These are phyloP conservation scores for Champsocephalus esox DNA, from an alignment of 2,797 vertebrate species.

Conservation along the genomic window DNA sequence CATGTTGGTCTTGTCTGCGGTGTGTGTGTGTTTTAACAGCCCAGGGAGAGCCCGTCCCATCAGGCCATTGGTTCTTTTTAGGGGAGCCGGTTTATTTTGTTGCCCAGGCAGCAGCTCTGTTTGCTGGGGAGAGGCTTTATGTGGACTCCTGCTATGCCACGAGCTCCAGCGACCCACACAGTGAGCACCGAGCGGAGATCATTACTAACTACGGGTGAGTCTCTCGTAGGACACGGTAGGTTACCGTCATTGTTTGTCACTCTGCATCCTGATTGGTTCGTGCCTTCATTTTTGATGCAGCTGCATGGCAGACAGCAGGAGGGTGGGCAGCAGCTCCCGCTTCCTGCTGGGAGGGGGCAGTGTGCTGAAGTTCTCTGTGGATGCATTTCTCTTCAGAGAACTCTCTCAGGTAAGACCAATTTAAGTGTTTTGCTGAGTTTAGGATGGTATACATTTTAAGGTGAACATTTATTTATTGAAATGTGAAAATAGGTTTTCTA, in stretches of 20 bases:
- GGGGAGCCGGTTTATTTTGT: conserved; percentile 75
- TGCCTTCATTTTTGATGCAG: conserved; percentile 44
- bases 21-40: conserved; percentile 47
- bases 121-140: conserved; percentile 67
- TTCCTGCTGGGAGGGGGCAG: conserved; percentile 52
- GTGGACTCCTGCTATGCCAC: conserved; percentile 74
- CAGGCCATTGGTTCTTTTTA: conserved; percentile 54
- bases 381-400: conserved; percentile 72
- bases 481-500: no score
- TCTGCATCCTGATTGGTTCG: not conserved
- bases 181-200: conserved; percentile 57
- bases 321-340: conserved; percentile 68
- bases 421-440: not conserved
- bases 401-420: conserved; percentile 58
- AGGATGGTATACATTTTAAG: no score
- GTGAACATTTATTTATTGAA: no score
- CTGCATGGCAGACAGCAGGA: conserved; percentile 79
- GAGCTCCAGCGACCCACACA: conserved; percentile 56
- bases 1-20: not conserved
- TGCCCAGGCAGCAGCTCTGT: conserved; percentile 38
- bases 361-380: conserved; percentile 73
- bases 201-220: conserved; percentile 77
- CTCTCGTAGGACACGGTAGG: not conserved
- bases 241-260: not conserved
- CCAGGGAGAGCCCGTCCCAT: conserved; percentile 64